Evolutionary conservation across 2,888 invertebrate genomes (phyloP), one percentile per base, ranked within the genome.

Genomic region (Meandrusa payeni): DNA sequence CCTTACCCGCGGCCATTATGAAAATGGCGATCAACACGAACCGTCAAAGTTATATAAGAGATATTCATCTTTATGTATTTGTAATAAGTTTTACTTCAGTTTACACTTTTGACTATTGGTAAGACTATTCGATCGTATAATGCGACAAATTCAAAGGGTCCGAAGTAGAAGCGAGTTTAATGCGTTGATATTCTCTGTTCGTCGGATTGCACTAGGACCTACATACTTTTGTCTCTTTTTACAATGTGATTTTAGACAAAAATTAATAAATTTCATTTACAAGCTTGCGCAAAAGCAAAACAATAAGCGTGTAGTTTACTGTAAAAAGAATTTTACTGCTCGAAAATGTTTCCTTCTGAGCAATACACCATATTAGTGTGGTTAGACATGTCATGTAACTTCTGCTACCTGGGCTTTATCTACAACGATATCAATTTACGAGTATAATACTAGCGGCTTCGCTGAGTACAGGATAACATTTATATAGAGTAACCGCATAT

Each of bases 21-120:
- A 81, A 85, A 81, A 85, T 85, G 85, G 86, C 83, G 70, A 69
- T 62, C 68, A 60, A 68, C 61, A 60, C 54, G 54, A 74, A 59
- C 68, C 72, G 79, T 81, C 80, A 80, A 76, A 72, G 13, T 11
- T 19, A 20, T 43, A 15, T 62, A 72, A 51, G 17, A 43, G 1
- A 71, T 56, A 54, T 22, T 65, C 15, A 15, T 54, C 62, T 53
- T 55, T 76, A 63, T 32, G 0, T 0, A 0, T 0, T 0, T 0
- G 0, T 0, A 0, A 0, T 49, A 66, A 54, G 53, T 45, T 51
- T 32, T 53, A 59, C 50, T 53, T 66, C 50, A 20, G 24, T 39
- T 51, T 51, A 32, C 10, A 7, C 7, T 38, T 45, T 36, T 46
- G 45, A 43, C 34, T 51, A 49, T 53, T 61, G 46, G 55, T 51